phyloP scores from a whole-genome alignment of 1,140 invertebrate species.

The Conopomorpha cramerella region DNA sequence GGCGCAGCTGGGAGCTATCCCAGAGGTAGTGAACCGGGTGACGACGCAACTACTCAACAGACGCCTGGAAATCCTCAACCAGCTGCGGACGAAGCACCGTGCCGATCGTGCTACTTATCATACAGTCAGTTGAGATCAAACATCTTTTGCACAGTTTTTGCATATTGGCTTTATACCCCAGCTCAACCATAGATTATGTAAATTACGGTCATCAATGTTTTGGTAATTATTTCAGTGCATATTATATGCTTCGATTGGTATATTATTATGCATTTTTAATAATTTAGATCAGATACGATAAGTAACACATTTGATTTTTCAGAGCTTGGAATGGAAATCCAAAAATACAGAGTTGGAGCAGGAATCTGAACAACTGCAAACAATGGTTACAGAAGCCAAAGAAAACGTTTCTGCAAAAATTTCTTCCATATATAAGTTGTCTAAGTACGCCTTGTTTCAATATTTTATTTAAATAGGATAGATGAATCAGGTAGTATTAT shows the following conservation, averaged over 20 bases:
- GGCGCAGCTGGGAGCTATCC: conserved; percentile 25
- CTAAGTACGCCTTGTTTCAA: no score
- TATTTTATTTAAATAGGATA: not conserved
- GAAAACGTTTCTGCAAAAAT: conserved; percentile 40
- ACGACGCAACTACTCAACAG: conserved; percentile 29
- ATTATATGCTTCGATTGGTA: no score
- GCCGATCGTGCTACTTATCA: conserved; percentile 21
- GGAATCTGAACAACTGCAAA: conserved; percentile 31
- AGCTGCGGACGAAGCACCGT: conserved; percentile 26
- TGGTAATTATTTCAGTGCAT: no score
- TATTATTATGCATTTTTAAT: no score
- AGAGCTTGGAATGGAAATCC: conserved; percentile 40
- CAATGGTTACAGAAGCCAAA: conserved; percentile 20
- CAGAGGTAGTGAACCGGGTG: conserved; percentile 25
- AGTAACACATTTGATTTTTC: no score
- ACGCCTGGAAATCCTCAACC: conserved; percentile 25
- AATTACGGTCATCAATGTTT: conserved; percentile 1
- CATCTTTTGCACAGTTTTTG: conserved; percentile 1
- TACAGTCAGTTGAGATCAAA: conserved; percentile 13
- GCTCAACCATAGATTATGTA: no score
- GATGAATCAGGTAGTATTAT: not conserved
- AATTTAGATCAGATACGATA: no score
- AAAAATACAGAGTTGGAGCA: conserved; percentile 36
- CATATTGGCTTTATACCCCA: no score
- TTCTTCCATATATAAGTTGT: no score